Evolutionary conservation across 2,797 vertebrate genomes (phyloP).

Genomic region (Pantherophis alleghaniensis): DNA sequence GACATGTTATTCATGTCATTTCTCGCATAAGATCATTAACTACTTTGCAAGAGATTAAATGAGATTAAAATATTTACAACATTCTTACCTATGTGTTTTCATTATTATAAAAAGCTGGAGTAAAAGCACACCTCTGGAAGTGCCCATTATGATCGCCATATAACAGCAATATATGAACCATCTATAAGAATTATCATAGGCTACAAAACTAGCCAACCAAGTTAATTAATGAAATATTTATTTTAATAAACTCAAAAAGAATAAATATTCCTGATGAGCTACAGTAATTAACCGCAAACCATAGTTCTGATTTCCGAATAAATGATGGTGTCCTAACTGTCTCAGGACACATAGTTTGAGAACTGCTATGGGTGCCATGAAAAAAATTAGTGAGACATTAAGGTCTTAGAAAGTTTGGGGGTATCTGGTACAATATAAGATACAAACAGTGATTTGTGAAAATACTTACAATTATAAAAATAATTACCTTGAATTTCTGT

Average conservation of each 20-base stretch:
- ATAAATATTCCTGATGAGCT: not conserved
- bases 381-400: not conserved
- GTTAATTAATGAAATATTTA: not conserved
- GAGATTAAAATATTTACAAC: not conserved
- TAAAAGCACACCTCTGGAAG: not conserved
- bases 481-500: not conserved
- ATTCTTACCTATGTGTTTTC: not conserved
- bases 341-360: not conserved
- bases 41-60: not conserved
- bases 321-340: not conserved
- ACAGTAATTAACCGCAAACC: not conserved
- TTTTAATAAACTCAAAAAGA: not conserved
- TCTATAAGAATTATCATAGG: not conserved
- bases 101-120: not conserved
- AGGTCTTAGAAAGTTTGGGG: not conserved
- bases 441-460: not conserved
- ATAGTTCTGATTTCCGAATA: not conserved
- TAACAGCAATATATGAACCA: conserved; percentile 6
- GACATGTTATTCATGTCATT: not conserved
- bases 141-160: not conserved
- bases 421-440: accelerated
- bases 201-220: not conserved
- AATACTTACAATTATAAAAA: not conserved
- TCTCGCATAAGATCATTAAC: not conserved
- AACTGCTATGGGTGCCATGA: not conserved